Evolutionary conservation across 2,888 invertebrate species (phyloP).

Genomic region (Orthonychiurus folsomi): DNA sequence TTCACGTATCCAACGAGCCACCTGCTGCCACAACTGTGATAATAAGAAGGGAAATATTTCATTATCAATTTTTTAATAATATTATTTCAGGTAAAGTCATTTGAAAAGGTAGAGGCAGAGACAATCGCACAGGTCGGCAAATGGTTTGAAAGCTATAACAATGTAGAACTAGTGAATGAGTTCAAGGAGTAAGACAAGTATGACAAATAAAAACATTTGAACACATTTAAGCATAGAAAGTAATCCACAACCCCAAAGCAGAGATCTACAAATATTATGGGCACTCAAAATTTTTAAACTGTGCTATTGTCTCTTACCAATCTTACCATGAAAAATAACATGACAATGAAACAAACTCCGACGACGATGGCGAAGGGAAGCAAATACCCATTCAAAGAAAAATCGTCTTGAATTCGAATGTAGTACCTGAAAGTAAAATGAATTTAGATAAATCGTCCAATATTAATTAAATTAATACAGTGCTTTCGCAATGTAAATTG

Average conservation of each 20-base stretch:
- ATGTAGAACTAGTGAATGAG: too few relatives aligned
- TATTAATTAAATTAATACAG: too few relatives aligned
- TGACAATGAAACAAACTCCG: constrained; percentile 80
- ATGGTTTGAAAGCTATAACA: too few relatives aligned
- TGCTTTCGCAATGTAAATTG: not conserved
- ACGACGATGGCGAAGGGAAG: constrained; percentile 91
- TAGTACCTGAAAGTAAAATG: constrained; percentile 47
- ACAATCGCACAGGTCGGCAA: too few relatives aligned
- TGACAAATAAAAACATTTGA: too few relatives aligned
- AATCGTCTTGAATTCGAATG: constrained; percentile 68
- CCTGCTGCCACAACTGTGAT: constrained; percentile 47
- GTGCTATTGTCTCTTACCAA: constrained; percentile 21
- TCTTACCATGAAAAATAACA: constrained; percentile 72
- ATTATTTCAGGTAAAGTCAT: too few relatives aligned
- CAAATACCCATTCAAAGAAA: constrained; percentile 77
- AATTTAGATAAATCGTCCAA: too few relatives aligned
- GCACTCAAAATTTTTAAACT: not conserved
- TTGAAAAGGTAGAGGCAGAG: not conserved
- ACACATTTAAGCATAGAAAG: too few relatives aligned
- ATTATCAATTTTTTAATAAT: too few relatives aligned
- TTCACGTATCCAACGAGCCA: constrained; percentile 82
- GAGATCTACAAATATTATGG: too few relatives aligned
- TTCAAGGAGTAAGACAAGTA: not conserved
- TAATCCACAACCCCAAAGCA: too few relatives aligned
- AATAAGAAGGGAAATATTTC: too few relatives aligned